These are phyloP conservation scores for Sipha maydis DNA, from an alignment of 2,888 invertebrate genomes.

Conservation along the genomic window DNA sequence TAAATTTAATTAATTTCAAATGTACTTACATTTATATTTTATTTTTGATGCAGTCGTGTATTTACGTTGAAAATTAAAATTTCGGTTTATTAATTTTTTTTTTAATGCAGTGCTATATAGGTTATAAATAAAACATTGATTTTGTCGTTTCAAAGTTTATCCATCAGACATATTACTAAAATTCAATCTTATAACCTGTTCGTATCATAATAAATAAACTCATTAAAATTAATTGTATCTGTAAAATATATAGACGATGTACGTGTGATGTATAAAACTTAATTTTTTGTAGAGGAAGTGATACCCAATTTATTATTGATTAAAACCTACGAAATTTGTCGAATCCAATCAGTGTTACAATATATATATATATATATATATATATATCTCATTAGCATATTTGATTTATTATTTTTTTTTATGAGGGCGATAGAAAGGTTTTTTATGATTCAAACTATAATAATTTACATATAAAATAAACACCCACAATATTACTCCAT, in stretches of 20 bases:
- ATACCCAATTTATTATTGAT: slow-evolving; percentile 38
- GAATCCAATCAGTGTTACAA: slow-evolving; percentile 2
- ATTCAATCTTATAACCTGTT: slow-evolving; percentile 3
- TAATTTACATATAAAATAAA: slow-evolving; percentile 39
- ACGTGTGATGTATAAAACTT: background rate
- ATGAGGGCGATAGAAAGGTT: slow-evolving; percentile 7
- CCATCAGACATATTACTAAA: background rate
- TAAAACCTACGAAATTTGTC: slow-evolving; percentile 42
- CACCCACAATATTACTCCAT: slow-evolving; percentile 25
- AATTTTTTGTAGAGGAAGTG: background rate
- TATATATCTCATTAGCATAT: slow-evolving; percentile 23
- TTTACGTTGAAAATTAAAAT: background rate
- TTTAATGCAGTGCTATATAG: too few species aligned
- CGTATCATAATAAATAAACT: slow-evolving; percentile 14
- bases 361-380: too few species aligned
- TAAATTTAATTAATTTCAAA: too few species aligned
- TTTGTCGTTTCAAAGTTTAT: background rate
- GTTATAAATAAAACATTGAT: too few species aligned
- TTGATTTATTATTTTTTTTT: slow-evolving; percentile 48
- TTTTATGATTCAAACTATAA: slow-evolving; percentile 23
- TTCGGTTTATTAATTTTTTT: too few species aligned
- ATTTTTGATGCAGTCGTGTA: too few species aligned
- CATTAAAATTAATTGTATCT: background rate
- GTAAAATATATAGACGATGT: background rate
- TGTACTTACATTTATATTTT: too few species aligned